Evolutionary conservation across 2,113 vertebrate species (phyloP).

Genomic region (Mirza zaza): DNA sequence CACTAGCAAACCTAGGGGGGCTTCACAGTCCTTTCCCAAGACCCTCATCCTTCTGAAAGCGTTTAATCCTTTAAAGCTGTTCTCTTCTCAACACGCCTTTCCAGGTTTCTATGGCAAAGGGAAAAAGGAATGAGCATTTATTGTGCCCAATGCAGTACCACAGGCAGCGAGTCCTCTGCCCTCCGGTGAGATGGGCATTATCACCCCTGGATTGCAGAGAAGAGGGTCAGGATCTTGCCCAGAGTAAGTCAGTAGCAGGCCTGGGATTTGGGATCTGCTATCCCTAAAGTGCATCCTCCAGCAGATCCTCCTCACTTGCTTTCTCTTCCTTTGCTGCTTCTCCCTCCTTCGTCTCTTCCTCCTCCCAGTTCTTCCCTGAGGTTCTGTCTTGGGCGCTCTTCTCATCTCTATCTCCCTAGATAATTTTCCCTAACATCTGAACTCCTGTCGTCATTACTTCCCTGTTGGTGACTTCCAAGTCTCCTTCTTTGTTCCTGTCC

Average conservation of each 20-base stretch:
- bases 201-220: accelerated
- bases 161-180: too few species aligned
- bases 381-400: background rate
- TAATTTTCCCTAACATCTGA: background rate
- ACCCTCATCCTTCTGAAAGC: background rate
- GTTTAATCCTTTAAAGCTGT: background rate
- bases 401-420: background rate
- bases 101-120: background rate
- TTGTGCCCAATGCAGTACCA: too few species aligned
- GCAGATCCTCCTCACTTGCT: background rate
- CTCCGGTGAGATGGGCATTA: too few species aligned
- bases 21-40: background rate
- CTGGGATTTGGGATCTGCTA: background rate
- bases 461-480: background rate
- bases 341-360: background rate
- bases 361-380: background rate
- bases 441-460: background rate
- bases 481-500: background rate
- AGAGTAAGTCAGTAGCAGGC: background rate
- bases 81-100: background rate
- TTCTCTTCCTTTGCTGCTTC: background rate
- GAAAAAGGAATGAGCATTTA: background rate
- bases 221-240: background rate
- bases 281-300: background rate
- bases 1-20: accelerated